Evolutionary conservation across 2,113 vertebrate genomes (phyloP).

Genomic region (Cygnus buccinator): DNA sequence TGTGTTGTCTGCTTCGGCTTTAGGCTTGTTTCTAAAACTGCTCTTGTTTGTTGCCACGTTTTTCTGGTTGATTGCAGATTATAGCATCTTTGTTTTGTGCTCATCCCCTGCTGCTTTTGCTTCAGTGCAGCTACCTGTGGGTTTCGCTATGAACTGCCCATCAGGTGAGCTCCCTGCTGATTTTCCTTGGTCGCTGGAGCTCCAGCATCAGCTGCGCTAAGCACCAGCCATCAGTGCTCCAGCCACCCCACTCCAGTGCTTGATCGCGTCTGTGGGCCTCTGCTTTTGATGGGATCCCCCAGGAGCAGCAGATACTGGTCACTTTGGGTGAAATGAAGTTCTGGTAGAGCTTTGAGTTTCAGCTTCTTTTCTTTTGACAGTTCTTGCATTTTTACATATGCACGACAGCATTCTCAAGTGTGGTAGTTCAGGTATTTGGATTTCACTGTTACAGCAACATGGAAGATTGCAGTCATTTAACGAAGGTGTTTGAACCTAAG

Average conservation of each 20-base stretch:
- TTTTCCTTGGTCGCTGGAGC: slow-evolving; percentile 1
- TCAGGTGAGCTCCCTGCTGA: slow-evolving; percentile 27
- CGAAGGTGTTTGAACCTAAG: not conserved
- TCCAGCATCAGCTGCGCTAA: not conserved
- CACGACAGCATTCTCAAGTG: not conserved
- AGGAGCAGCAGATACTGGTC: not conserved
- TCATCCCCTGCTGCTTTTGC: slow-evolving; percentile 1
- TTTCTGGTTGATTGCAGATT: not conserved
- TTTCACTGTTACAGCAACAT: not conserved
- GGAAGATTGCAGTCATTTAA: not conserved
- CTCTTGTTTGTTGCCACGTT: not conserved
- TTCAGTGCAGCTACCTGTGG: not conserved
- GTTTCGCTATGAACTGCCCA: not conserved
- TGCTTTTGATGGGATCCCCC: not conserved
- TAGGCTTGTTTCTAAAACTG: not conserved
- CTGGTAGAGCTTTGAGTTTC: slow-evolving; percentile 13
- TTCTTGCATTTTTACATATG: slow-evolving; percentile 6
- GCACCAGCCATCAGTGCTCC: not conserved
- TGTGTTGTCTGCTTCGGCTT: not conserved
- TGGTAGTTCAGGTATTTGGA: not conserved
- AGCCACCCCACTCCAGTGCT: not conserved
- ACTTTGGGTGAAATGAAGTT: not conserved
- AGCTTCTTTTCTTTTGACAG: not conserved
- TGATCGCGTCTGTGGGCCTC: not conserved
- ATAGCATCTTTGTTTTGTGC: slow-evolving; percentile 40